Conservation (phyloP, 1,140 invertebrate genomes). For the Drosophila obscura region DNA sequence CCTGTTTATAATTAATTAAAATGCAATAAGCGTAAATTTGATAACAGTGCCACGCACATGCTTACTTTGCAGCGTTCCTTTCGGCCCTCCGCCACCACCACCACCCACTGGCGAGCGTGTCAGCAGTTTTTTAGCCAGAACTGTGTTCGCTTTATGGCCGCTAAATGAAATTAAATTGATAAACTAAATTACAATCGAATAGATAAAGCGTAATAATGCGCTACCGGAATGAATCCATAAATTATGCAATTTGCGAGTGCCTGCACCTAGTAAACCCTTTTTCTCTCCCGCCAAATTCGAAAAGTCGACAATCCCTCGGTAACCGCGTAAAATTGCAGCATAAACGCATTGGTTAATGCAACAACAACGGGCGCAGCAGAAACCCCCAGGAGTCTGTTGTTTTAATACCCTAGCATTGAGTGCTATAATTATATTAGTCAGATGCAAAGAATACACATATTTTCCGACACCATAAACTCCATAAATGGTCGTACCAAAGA, state of each 20-base stretch:
- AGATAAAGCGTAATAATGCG: conserved; percentile 64
- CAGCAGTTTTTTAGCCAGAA: conserved; percentile 29
- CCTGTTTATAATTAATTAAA: conserved; percentile 83
- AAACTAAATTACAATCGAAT: conserved; percentile 73
- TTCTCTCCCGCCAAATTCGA: neutral
- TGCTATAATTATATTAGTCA: neutral
- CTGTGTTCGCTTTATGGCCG: conserved; percentile 2
- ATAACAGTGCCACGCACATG: conserved; percentile 72
- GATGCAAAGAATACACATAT: no score
- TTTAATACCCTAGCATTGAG: neutral
- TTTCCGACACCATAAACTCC: no score
- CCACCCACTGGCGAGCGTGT: neutral
- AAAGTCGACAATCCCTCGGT: conserved; percentile 19
- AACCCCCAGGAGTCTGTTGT: neutral
- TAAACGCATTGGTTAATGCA: conserved; percentile 62
- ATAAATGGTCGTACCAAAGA: no score
- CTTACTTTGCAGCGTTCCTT: conserved; percentile 57
- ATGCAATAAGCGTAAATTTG: conserved; percentile 83
- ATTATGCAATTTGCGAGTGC: conserved; percentile 41
- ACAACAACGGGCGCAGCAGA: neutral
- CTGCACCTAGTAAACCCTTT: conserved; percentile 5
- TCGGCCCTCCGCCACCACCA: neutral
- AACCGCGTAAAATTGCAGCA: conserved; percentile 60
- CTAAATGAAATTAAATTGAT: conserved; percentile 72
- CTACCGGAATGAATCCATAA: conserved; percentile 47